These are phyloP conservation scores for Zygaena filipendulae DNA, from an alignment of 2,888 invertebrate genomes.

Conservation along the genomic window DNA sequence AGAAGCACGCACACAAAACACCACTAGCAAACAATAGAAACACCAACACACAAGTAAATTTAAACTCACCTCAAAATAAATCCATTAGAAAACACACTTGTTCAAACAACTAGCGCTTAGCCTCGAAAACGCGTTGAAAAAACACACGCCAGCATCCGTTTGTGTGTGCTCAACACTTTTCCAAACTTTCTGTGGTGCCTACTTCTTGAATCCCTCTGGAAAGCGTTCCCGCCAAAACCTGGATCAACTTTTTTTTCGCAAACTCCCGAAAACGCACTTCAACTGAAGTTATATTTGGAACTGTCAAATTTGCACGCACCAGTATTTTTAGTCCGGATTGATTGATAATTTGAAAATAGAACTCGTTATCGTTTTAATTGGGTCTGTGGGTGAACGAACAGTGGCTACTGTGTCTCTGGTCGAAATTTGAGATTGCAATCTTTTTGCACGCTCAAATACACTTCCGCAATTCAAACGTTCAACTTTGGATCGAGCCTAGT, in stretches of 20 bases:
- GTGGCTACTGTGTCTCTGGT: conserved; percentile 22
- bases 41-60: conserved; percentile 67
- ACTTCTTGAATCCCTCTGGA: conserved; percentile 33
- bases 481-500: conserved; percentile 41
- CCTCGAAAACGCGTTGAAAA: conserved; percentile 69
- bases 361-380: conserved; percentile 30
- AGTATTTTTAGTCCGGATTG: conserved; percentile 22
- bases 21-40: conserved; percentile 64
- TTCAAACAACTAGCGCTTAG: conserved; percentile 69
- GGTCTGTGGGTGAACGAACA: conserved; percentile 30
- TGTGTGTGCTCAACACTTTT: conserved; percentile 61
- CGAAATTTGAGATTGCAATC: conserved; percentile 29
- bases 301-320: conserved; percentile 19
- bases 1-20: conserved; percentile 64
- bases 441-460: conserved; percentile 33
- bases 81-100: conserved; percentile 70
- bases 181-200: conserved; percentile 55
- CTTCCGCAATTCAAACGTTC: conserved; percentile 48
- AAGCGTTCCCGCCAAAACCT: conserved; percentile 43
- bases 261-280: conserved; percentile 23
- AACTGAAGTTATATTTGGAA: conserved; percentile 20
- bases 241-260: conserved; percentile 25
- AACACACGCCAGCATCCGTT: conserved; percentile 58
- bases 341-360: conserved; percentile 28
- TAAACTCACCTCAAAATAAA: conserved; percentile 70